These are phyloP conservation scores for Caenorhabditis sp. DNA, from an alignment of 2,888 invertebrate species.

Conservation along the genomic window DNA sequence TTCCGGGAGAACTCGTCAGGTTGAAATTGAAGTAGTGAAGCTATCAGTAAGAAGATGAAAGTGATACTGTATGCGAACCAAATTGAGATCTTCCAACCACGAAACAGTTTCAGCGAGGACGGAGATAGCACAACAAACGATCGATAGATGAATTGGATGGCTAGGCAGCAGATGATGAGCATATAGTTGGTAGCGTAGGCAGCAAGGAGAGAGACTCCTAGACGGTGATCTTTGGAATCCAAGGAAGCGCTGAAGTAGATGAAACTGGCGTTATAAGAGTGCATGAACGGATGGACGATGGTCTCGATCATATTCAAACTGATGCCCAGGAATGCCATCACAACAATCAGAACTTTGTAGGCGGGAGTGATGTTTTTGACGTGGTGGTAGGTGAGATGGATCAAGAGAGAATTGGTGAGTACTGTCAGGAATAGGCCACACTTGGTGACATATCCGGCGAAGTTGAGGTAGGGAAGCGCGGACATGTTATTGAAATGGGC, in stretches of 20 bases:
- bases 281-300: neutral
- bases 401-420: neutral
- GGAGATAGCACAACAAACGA: too few relatives aligned
- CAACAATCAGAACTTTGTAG: neutral
- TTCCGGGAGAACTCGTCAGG: too few relatives aligned
- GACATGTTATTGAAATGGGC: neutral
- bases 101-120: too few relatives aligned
- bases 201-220: neutral
- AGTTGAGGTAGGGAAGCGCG: neutral
- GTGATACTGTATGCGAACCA: too few relatives aligned
- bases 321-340: neutral
- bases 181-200: neutral
- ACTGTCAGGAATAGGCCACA: constrained; percentile 8
- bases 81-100: too few relatives aligned
- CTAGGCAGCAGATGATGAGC: neutral
- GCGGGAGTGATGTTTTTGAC: neutral
- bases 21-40: too few relatives aligned
- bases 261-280: neutral
- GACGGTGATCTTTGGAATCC: neutral
- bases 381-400: neutral
- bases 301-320: neutral
- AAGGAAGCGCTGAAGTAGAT: neutral
- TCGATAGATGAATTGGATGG: too few relatives aligned
- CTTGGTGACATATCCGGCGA: neutral
- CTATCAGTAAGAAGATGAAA: too few relatives aligned